These are phyloP conservation scores for Amblyopsis rosae DNA, from an alignment of 2,113 vertebrate genomes.

Conservation along the genomic window DNA sequence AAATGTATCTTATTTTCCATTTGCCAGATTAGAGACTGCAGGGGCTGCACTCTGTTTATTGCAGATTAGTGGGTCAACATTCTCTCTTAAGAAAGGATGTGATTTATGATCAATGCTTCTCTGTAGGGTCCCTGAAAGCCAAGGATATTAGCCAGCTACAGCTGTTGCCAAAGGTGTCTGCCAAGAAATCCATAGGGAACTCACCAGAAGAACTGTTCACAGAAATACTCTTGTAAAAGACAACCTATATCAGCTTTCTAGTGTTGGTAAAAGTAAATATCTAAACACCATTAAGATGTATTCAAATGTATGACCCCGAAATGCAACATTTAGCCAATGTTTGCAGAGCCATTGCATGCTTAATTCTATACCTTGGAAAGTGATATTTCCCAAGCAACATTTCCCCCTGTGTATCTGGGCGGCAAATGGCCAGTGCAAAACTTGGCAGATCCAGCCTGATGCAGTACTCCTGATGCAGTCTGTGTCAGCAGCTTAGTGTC, in stretches of 20 bases:
- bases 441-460: conserved; percentile 35
- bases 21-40: conserved; percentile 39
- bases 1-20: conserved; percentile 33
- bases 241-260: neutral
- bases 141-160: conserved; percentile 67
- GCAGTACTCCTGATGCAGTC: conserved; percentile 12
- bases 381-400: neutral
- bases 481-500: conserved; percentile 45
- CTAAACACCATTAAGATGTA: no score
- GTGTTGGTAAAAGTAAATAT: no score
- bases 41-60: conserved; percentile 65
- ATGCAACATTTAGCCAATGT: no score
- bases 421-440: conserved; percentile 10
- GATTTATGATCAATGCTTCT: conserved; percentile 60
- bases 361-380: no score
- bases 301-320: no score
- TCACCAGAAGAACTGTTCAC: conserved; percentile 33
- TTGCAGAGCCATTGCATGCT: no score
- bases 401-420: conserved; percentile 1
- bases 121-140: conserved; percentile 60
- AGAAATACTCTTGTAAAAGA: conserved; percentile 26
- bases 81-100: conserved; percentile 61
- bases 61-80: conserved; percentile 71
- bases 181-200: conserved; percentile 73
- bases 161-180: conserved; percentile 65